These are phyloP conservation scores for Anhinga rufa DNA, from an alignment of 2,113 vertebrate species.

Conservation along the genomic window DNA sequence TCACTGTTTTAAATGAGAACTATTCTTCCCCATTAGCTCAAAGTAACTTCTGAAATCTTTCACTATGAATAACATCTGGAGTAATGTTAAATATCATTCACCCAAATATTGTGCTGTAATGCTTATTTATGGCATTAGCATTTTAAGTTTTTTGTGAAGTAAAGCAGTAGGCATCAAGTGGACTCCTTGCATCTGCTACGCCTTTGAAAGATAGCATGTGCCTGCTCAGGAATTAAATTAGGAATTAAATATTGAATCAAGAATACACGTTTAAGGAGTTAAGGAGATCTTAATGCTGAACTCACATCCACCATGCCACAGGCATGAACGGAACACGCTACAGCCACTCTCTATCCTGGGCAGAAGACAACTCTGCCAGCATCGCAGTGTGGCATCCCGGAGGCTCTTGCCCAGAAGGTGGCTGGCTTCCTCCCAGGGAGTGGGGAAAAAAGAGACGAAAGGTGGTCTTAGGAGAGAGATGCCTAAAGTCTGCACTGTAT, in stretches of 20 bases:
- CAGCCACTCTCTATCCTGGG: neutral
- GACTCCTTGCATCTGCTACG: neutral
- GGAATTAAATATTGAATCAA: neutral
- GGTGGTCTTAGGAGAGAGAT: neutral
- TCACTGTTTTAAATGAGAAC: neutral
- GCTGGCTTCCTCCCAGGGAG: neutral
- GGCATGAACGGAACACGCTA: neutral
- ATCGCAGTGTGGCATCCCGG: neutral
- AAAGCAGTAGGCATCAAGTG: neutral
- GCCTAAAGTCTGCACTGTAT: neutral
- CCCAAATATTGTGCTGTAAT: neutral
- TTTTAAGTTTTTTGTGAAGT: neutral
- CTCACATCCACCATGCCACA: neutral
- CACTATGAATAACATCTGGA: neutral
- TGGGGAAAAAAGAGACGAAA: neutral
- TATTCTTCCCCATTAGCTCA: neutral
- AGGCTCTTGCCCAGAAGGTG: neutral
- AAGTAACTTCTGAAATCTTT: conserved; percentile 4
- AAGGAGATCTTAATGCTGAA: neutral
- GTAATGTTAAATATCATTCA: neutral
- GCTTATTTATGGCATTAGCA: neutral
- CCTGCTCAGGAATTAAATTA: neutral
- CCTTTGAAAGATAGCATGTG: neutral
- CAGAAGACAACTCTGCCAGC: neutral
- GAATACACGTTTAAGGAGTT: neutral